phyloP scores from a whole-genome alignment of 2,888 invertebrate species.

The Spisula subtruncata region DNA sequence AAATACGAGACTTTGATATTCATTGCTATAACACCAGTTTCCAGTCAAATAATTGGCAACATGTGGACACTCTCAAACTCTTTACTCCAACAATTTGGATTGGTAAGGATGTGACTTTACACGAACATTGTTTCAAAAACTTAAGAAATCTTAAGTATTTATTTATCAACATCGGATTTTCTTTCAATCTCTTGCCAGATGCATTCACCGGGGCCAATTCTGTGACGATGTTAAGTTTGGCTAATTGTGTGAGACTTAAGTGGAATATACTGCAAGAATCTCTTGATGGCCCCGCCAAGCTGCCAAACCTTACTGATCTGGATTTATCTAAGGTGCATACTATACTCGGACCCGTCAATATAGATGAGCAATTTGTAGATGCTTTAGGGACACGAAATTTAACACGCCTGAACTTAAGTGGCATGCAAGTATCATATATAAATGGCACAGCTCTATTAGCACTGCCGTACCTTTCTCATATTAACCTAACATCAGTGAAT shows the following conservation, averaged over 20 bases:
- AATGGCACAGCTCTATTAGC: background rate
- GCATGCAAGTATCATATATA: background rate
- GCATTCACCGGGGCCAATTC: background rate
- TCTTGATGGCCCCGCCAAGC: background rate
- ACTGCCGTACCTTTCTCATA: background rate
- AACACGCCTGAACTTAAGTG: background rate
- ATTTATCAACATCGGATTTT: background rate
- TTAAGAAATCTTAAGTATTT: slow-evolving; percentile 17
- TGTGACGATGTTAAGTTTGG: background rate
- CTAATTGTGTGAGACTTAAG: background rate
- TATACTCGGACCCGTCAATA: background rate
- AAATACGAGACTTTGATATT: background rate
- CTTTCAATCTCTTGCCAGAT: background rate
- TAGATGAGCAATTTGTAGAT: background rate
- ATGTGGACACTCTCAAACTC: slow-evolving; percentile 17
- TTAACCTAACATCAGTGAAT: background rate
- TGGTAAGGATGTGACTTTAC: background rate
- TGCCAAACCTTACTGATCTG: background rate
- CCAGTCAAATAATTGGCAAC: background rate
- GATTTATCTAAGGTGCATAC: slow-evolving; percentile 11
- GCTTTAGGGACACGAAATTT: background rate
- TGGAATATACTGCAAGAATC: background rate
- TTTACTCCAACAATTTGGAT: background rate
- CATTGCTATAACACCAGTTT: background rate
- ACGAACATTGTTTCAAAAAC: background rate